A percentile compares a stretch with the other conserved stretches of the same genome.
phyloP scores from a whole-genome alignment of 2,797 vertebrate species.

The Megalops cyprinoides region DNA sequence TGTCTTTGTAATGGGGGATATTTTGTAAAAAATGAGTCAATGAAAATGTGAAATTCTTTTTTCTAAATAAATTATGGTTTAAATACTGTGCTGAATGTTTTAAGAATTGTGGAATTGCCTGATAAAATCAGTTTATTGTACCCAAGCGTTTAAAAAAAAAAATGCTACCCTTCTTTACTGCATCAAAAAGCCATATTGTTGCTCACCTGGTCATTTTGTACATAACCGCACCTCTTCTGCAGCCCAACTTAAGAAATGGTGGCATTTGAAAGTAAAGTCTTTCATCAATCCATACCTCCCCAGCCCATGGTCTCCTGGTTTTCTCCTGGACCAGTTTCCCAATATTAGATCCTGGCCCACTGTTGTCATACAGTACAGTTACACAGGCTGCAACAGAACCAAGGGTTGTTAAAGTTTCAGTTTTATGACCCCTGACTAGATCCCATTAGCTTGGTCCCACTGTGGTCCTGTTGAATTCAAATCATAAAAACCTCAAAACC shows the following conservation, averaged over 20 bases:
- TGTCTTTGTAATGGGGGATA: slow-evolving; percentile 72
- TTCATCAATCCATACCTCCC: neutral
- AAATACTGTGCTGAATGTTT: slow-evolving; percentile 39
- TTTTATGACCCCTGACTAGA: neutral
- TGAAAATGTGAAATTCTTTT: slow-evolving; percentile 64
- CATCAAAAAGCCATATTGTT: too few relatives aligned
- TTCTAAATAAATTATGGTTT: slow-evolving; percentile 74
- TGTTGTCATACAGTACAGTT: neutral
- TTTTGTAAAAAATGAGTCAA: slow-evolving; percentile 68
- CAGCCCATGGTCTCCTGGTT: neutral
- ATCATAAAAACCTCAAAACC: neutral
- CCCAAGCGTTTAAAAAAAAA: neutral
- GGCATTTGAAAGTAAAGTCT: neutral
- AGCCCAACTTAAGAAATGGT: neutral
- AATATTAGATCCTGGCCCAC: neutral
- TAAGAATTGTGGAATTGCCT: neutral
- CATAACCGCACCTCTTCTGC: neutral
- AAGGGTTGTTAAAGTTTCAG: neutral
- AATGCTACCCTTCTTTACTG: neutral
- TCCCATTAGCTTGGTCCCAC: neutral
- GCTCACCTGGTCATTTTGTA: too few relatives aligned
- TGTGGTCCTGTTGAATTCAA: neutral
- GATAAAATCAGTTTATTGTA: neutral
- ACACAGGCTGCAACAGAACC: neutral
- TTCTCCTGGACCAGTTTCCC: neutral